These are phyloP conservation scores for Muscicapa adusta DNA, from an alignment of 2,113 vertebrate genomes.

Conservation along the genomic window DNA sequence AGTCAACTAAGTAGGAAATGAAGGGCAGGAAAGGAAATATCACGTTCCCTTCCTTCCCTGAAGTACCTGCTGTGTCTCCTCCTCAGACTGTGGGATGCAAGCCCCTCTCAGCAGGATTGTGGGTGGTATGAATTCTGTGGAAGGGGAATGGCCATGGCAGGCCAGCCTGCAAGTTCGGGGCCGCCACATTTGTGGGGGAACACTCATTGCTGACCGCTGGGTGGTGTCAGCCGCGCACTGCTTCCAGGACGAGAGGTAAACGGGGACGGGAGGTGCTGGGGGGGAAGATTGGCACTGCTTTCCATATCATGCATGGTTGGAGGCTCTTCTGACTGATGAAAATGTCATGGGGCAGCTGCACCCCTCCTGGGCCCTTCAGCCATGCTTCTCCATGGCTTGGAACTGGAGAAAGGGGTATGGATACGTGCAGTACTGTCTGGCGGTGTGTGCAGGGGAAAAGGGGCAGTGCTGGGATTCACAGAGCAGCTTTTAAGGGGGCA, in stretches of 20 bases:
- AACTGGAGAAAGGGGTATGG: neutral
- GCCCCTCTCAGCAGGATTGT: conserved; percentile 82
- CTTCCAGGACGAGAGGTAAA: conserved; percentile 87
- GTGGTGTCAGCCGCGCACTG: conserved; percentile 92
- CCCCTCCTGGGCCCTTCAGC: neutral
- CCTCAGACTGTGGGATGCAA: conserved; percentile 85
- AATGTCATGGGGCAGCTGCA: neutral
- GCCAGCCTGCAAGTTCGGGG: conserved; percentile 87
- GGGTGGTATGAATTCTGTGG: conserved; percentile 76
- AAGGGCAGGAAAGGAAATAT: neutral
- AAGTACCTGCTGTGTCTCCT: neutral
- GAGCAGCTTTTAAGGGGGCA: neutral
- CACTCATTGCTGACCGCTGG: conserved; percentile 86
- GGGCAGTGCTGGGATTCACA: neutral
- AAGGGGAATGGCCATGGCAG: conserved; percentile 97
- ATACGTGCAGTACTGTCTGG: neutral
- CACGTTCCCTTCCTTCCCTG: neutral
- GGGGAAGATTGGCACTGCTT: neutral
- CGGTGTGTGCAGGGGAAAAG: neutral
- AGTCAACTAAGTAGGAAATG: neutral
- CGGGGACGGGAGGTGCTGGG: neutral
- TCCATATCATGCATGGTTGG: neutral
- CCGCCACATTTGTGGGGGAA: conserved; percentile 86
- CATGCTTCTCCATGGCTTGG: neutral
- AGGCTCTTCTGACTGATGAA: neutral